Evolutionary conservation across 2,113 vertebrate genomes (phyloP), one percentile per base, ranked within the genome.

Genomic region (Pluvialis apricaria): DNA sequence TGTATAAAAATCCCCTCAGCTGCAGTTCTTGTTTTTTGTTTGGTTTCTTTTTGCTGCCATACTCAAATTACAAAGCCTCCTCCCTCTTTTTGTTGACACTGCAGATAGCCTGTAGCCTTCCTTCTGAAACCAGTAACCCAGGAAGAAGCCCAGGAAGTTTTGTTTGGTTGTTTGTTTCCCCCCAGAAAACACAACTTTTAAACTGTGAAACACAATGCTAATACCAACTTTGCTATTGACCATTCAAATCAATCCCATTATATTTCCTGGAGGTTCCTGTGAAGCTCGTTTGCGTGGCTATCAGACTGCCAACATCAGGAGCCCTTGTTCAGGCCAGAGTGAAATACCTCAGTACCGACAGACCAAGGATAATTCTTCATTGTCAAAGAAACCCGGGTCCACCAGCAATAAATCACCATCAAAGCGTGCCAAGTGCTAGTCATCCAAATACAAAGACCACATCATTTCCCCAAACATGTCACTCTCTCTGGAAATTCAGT

Each of bases 61-160:
- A 91, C 96, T 96, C 94, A 91, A 36, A 88, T 94, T 82, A 86
- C 88, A 90, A 83, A 60, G 70, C 44, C 58, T 88, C 76, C 79
- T 84, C 72, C 54, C 17, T 14, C 10, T 69, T 86, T 70, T 12
- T 73, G 72, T 9, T 84, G 72, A 93, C 22, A 34, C n/a, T 65
- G 61, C 38, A 58, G 55, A 73, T 9, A 85, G 70, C 55, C 80
- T 17, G 52, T 61, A 90, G 86, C 51, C 47, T 47, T 82, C 57
- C 42, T 21, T 85, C 68, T 45, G 44, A 96, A 60, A 73, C 15
- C 7, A 85, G 52, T 31, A 60, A 54, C 18, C 69, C 44, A 1
- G 65, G 82, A 94, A 70, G 49, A 78, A 82, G 66, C 44, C 45
- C 79, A 61, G 16, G 24, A 72, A 44, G 54, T 40, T 54, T 79